These are phyloP conservation scores for Sebastes paucispinis DNA, from an alignment of 2,797 vertebrate species.

Conservation along the genomic window DNA sequence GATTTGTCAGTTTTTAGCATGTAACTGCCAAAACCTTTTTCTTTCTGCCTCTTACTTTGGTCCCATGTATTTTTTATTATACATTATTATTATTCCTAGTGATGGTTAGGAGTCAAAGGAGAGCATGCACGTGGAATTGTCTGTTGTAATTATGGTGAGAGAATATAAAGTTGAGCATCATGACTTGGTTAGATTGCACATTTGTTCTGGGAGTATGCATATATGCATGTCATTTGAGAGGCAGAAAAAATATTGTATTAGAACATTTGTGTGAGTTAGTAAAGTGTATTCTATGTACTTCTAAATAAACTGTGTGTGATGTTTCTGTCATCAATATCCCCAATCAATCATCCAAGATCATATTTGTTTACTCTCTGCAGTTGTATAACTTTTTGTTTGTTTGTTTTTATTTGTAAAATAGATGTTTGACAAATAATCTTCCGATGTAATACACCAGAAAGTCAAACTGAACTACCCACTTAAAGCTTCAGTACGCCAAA, in stretches of 20 bases:
- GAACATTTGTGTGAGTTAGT: background rate
- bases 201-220: background rate
- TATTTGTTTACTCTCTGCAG: background rate
- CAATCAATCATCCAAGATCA: background rate
- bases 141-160: background rate
- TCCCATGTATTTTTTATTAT: background rate
- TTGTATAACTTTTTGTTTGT: background rate
- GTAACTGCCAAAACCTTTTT: background rate
- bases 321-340: background rate
- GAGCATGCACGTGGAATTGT: background rate
- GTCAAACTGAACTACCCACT: background rate
- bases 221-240: background rate
- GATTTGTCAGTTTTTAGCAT: constrained; percentile 17
- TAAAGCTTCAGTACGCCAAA: no score
- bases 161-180: background rate
- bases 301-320: constrained; percentile 46
- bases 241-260: background rate
- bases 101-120: background rate
- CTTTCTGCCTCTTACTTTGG: background rate
- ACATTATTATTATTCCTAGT: no score
- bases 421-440: background rate
- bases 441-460: background rate
- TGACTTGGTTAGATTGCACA: background rate
- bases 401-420: background rate
- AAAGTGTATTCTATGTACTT: constrained; percentile 17